Percentiles rank a stretch among this genome's conserved stretches.
phyloP scores from a whole-genome alignment of 1,140 invertebrate species.

The Conus betulinus region DNA sequence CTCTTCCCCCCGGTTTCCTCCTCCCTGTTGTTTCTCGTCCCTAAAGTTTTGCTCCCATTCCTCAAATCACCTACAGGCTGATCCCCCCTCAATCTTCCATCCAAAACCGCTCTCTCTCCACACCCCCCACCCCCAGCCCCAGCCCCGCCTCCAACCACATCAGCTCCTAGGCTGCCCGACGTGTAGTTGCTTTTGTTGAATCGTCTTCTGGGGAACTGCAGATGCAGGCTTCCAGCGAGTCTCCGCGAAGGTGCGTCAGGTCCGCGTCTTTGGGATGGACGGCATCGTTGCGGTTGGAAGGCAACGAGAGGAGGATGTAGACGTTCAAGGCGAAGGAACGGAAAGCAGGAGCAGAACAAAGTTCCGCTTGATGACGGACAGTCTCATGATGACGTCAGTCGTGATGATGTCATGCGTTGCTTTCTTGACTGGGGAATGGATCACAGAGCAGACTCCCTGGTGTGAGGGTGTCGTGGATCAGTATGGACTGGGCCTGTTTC shows the following conservation, averaged over 20 bases:
- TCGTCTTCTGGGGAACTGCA: slow-evolving; percentile 48
- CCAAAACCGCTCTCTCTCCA: not conserved
- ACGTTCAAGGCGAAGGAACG: slow-evolving; percentile 28
- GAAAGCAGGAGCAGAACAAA: slow-evolving; percentile 43
- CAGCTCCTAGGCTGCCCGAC: slow-evolving; percentile 51
- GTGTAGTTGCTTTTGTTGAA: slow-evolving; percentile 61
- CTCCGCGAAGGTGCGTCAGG: not conserved
- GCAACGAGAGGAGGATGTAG: slow-evolving; percentile 22
- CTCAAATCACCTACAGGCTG: not conserved
- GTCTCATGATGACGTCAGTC: not conserved
- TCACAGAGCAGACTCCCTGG: too few species aligned
- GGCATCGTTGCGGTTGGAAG: slow-evolving; percentile 13
- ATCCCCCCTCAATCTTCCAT: too few species aligned
- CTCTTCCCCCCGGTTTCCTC: not conserved
- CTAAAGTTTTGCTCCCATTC: not conserved
- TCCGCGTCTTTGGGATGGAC: slow-evolving; percentile 24
- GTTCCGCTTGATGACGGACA: not conserved
- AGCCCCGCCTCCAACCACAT: slow-evolving; percentile 28
- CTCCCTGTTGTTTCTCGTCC: not conserved
- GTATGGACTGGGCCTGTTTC: too few species aligned
- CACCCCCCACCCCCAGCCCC: not conserved
- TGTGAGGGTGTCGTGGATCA: too few species aligned
- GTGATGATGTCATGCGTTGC: too few species aligned
- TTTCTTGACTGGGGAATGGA: too few species aligned
- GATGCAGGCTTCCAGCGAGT: slow-evolving; percentile 24